Conservation (phyloP, 2,797 vertebrate species). For the Chromobotia macracanthus region DNA sequence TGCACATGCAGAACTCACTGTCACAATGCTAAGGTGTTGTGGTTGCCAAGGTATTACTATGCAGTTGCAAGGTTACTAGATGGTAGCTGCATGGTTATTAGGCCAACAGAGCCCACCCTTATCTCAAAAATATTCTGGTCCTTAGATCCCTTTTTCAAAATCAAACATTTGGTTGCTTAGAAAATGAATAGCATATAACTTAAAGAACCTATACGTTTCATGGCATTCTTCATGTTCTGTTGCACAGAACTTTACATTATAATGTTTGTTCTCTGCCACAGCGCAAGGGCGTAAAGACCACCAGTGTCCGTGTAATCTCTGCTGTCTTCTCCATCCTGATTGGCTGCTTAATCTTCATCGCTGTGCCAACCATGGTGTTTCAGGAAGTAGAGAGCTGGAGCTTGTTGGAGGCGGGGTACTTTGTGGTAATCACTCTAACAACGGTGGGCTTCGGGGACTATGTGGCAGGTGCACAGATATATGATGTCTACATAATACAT, state of each 20-base stretch:
- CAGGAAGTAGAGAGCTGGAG: constrained; percentile 84
- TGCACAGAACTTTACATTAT: neutral
- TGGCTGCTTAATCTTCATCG: constrained; percentile 89
- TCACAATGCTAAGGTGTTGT: too few relatives aligned
- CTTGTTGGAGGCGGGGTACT: constrained; percentile 86
- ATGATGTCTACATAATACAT: constrained; percentile 17
- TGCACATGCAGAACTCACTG: too few relatives aligned
- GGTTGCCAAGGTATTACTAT: too few relatives aligned
- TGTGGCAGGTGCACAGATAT: constrained; percentile 79
- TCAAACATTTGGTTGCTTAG: too few relatives aligned
- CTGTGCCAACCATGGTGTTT: constrained; percentile 86
- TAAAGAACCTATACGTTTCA: too few relatives aligned
- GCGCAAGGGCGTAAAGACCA: constrained; percentile 85
- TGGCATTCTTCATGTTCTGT: too few relatives aligned
- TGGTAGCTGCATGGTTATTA: too few relatives aligned
- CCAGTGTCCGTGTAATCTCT: constrained; percentile 84
- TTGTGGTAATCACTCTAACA: constrained; percentile 91
- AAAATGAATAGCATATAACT: too few relatives aligned
- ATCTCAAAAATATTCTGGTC: too few relatives aligned
- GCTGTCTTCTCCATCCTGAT: constrained; percentile 88
- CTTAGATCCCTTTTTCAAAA: too few relatives aligned
- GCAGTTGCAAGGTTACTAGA: too few relatives aligned
- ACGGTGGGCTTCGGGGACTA: constrained; percentile 93
- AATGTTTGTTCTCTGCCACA: constrained; percentile 57
- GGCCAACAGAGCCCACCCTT: too few relatives aligned